A percentile compares a stretch with the other conserved stretches of the same genome.
Evolutionary conservation across 2,888 invertebrate genomes (phyloP).

Genomic region (Agrilus biguttatus): DNA sequence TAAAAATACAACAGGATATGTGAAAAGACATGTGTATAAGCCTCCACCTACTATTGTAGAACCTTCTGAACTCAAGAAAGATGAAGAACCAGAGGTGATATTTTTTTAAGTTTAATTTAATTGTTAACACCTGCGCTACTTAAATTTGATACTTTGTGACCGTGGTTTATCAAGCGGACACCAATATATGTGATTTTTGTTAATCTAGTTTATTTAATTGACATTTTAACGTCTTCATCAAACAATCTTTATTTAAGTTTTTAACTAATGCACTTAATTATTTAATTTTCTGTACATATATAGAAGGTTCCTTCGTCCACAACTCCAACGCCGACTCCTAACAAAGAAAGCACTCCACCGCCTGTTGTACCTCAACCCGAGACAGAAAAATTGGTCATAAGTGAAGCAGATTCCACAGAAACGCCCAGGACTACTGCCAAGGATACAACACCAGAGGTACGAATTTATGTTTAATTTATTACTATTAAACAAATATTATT

Average conservation of each 20-base stretch:
- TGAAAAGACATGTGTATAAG: conserved; percentile 33
- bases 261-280: too few relatives aligned
- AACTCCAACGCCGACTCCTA: not conserved
- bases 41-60: conserved; percentile 13
- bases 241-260: too few relatives aligned
- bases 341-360: conserved; percentile 4
- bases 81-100: conserved; percentile 5
- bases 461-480: not conserved
- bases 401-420: conserved; percentile 32
- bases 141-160: too few relatives aligned
- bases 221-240: too few relatives aligned
- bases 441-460: not conserved
- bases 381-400: conserved; percentile 27
- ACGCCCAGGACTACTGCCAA: conserved; percentile 15
- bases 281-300: not conserved
- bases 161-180: too few relatives aligned
- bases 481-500: too few relatives aligned
- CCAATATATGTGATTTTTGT: too few relatives aligned
- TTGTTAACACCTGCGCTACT: too few relatives aligned
- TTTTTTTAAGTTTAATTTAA: too few relatives aligned
- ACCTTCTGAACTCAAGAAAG: conserved; percentile 2
- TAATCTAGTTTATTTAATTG: too few relatives aligned
- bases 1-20: conserved; percentile 84
- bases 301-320: not conserved
- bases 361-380: conserved; percentile 12